phyloP scores from a whole-genome alignment of 1,140 invertebrate genomes.

The Armadillidium nasatum region DNA sequence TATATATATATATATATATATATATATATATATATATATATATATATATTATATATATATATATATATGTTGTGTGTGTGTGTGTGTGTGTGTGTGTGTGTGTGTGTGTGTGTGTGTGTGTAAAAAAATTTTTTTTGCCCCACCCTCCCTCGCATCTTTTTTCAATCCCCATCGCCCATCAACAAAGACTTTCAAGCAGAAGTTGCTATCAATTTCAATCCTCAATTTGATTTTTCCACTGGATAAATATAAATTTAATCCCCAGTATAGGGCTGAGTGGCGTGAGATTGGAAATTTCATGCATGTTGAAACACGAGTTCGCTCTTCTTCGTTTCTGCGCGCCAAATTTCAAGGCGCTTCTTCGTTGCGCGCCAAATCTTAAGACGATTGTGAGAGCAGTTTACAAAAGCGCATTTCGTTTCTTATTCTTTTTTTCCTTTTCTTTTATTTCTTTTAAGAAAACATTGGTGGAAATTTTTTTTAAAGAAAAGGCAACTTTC shows the following conservation, averaged over 20 bases:
- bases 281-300: conserved; percentile 39
- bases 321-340: too few relatives aligned
- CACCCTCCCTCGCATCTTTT: neutral
- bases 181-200: conserved; percentile 35
- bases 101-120: neutral
- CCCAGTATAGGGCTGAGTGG: conserved; percentile 31
- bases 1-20: too few relatives aligned
- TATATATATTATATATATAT: too few relatives aligned
- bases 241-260: conserved; percentile 40
- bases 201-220: conserved; percentile 39
- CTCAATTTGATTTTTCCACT: conserved; percentile 39
- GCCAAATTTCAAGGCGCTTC: too few relatives aligned
- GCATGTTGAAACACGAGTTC: conserved; percentile 22
- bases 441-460: too few relatives aligned
- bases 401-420: too few relatives aligned
- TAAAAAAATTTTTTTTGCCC: neutral
- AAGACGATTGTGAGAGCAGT: too few relatives aligned
- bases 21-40: too few relatives aligned
- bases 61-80: neutral
- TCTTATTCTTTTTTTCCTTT: too few relatives aligned
- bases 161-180: conserved; percentile 2
- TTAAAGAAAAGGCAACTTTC: too few relatives aligned
- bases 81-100: neutral
- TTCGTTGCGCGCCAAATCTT: too few relatives aligned
- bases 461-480: too few relatives aligned